Evolutionary conservation across 1,140 invertebrate genomes (phyloP), one percentile per base, ranked within the genome.

Genomic region (Trachymyrmex septentrionalis): DNA sequence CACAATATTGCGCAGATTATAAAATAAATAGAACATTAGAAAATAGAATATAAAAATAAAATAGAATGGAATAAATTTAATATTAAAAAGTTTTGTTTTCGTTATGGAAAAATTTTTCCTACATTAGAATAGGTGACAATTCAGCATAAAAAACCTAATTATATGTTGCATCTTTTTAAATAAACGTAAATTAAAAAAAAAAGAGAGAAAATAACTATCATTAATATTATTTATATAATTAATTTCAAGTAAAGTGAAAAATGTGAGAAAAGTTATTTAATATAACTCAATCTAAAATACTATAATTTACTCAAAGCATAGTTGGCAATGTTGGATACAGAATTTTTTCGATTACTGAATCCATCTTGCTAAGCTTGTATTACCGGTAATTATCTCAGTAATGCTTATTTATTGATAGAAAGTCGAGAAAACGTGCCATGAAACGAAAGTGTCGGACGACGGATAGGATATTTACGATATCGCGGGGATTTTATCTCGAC

Each of bases 381-480:
- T 87, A 14, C 50, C 38, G 12, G 67, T 75, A 81, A 87, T 88
- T 88, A 53, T 69, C 66, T 27, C 61, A 30, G 38, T 48, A 50
- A 81, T 87, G 67, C 85, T 55, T 50, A 57, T 87, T 88, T 87
- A 84, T 87, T 77, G 87, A 87, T 88, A 87, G 87, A 88, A 88
- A 88, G 86, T 78, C 55, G 27, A 50, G 76, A 81, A 71, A 87
- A 55, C 66, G 69, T 48, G 63, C n/a, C 76, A 76, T 48, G 30
- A 87, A 87, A 88, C 53, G 87, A 88, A 88, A 88, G 86, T 87
- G 59, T 53, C 55, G 53, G 72, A 44, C 53, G 66, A 81, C 76
- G 66, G 7, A 69, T 48, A 3, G 30, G 21, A 27, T 69, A 55
- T 71, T 82, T 55, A 50, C 34, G 27, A 14, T 67, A 34, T 88